Evolutionary conservation across 1,140 invertebrate species (phyloP).

Genomic region (Kradibia gibbosae): DNA sequence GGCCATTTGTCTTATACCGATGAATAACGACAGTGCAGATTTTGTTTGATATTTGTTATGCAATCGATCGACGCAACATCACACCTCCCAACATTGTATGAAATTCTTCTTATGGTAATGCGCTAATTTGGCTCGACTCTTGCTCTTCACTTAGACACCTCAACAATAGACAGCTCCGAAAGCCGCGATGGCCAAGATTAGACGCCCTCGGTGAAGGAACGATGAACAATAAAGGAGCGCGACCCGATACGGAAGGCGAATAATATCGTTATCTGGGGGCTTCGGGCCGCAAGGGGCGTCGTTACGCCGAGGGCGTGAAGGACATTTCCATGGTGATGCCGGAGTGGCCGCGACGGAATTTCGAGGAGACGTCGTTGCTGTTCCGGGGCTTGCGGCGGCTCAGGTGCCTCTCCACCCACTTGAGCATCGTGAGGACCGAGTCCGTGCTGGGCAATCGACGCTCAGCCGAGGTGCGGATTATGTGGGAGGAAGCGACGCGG

Average conservation of each 20-base stretch:
- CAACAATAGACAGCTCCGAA: slow-evolving; percentile 2
- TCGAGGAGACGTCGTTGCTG: slow-evolving; percentile 72
- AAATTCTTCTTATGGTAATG: slow-evolving; percentile 6
- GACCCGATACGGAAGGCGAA: neutral
- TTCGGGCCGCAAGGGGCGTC: neutral
- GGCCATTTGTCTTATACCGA: neutral
- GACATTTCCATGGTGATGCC: slow-evolving; percentile 84
- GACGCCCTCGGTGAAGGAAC: slow-evolving; percentile 15
- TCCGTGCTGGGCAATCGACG: slow-evolving; percentile 88
- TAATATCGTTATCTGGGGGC: neutral
- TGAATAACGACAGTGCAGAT: neutral
- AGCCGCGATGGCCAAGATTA: neutral
- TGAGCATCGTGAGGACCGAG: slow-evolving; percentile 89
- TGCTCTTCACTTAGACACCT: slow-evolving; percentile 5
- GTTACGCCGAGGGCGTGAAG: slow-evolving; percentile 63
- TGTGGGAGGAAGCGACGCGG: slow-evolving; percentile 86
- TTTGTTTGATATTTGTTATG: slow-evolving; percentile 18
- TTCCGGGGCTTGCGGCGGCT: slow-evolving; percentile 81
- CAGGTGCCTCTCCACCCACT: slow-evolving; percentile 90
- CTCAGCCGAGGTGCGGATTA: slow-evolving; percentile 89
- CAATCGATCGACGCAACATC: neutral
- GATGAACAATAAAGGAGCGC: slow-evolving; percentile 5
- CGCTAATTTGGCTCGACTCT: slow-evolving; percentile 6
- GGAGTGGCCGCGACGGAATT: slow-evolving; percentile 75
- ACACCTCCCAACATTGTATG: neutral